Evolutionary conservation across 1,140 invertebrate species (phyloP).

Genomic region (Penaeus vannamei): DNA sequence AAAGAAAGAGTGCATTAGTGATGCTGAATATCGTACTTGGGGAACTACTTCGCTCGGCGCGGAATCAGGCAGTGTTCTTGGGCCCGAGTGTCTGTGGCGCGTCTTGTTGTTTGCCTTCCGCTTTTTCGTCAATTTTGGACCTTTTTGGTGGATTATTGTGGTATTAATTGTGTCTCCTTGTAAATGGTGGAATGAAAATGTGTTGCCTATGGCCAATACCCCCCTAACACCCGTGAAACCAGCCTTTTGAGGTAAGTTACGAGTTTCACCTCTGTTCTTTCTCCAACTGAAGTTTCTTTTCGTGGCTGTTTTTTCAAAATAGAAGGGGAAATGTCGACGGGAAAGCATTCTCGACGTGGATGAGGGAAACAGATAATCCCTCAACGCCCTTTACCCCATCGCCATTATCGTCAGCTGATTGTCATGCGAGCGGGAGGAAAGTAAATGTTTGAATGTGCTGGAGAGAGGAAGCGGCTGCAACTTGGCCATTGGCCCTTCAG

Average conservation of each 20-base stretch:
- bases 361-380: neutral
- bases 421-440: slow-evolving; percentile 44
- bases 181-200: slow-evolving; percentile 54
- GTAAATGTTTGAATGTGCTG: slow-evolving; percentile 52
- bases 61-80: slow-evolving; percentile 53
- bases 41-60: slow-evolving; percentile 49
- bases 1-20: neutral
- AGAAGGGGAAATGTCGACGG: neutral
- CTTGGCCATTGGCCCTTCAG: slow-evolving; percentile 61
- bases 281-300: slow-evolving; percentile 58
- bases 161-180: slow-evolving; percentile 1
- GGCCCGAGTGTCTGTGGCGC: slow-evolving; percentile 59
- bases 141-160: slow-evolving; percentile 31
- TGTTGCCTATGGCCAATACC: slow-evolving; percentile 36
- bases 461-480: slow-evolving; percentile 37
- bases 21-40: neutral
- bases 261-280: slow-evolving; percentile 46
- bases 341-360: neutral
- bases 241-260: slow-evolving; percentile 57
- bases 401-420: slow-evolving; percentile 34
- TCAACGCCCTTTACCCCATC: neutral
- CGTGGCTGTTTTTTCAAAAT: neutral
- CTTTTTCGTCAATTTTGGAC: slow-evolving; percentile 50
- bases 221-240: slow-evolving; percentile 45
- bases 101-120: slow-evolving; percentile 57